Evolutionary conservation across 2,113 vertebrate species (phyloP), one percentile per base, ranked within the genome.

Genomic region (Reinhardtius hippoglossoides): DNA sequence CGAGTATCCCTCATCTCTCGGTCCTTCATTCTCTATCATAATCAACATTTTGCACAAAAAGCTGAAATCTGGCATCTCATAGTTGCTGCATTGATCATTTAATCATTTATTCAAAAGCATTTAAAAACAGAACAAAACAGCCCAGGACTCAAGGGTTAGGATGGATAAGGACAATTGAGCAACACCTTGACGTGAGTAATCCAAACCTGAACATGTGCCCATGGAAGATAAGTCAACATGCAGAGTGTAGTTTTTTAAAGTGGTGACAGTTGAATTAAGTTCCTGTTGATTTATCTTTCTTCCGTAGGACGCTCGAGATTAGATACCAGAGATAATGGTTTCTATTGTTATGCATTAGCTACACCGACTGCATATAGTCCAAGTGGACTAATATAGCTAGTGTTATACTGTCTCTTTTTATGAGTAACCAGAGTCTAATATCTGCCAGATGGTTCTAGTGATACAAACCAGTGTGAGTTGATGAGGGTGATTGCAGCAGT

Each of bases 401-500:
- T 50, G 46, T 50, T 18, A 18, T 16, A 50, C 40, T 12, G 12
- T 42, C 40, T 13, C 40, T 42, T 42, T 42, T 42, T 42, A 42
- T 42, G 9, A 42, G 40, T 42, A 42, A 52, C 18, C 18, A n/a
- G 20, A 0, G 9, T 48, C 7, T 37, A 27, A 42, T 42, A 44
- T 21, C 42, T 66, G 55, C 69, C 56, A 50, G 42, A n/a, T 62
- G 24, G 65, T 52, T 20, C 5, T 48, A 16, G 14, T 48, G 44
- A 18, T 14, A 15, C 13, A 44, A 44, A 44, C 13, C 42, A 44
- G 10, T 44, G 42, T 12, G 15, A 48, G 15, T 44, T 4, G 44
- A 8, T 69, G 60, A 21, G 24, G 26, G 14, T 71, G 77, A 60
- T 60, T 71, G 74, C 71, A 55, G 68, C 62, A 58, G 62, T 23